Evolutionary conservation across 2,113 vertebrate species (phyloP).

Genomic region (Labeo rohita): DNA sequence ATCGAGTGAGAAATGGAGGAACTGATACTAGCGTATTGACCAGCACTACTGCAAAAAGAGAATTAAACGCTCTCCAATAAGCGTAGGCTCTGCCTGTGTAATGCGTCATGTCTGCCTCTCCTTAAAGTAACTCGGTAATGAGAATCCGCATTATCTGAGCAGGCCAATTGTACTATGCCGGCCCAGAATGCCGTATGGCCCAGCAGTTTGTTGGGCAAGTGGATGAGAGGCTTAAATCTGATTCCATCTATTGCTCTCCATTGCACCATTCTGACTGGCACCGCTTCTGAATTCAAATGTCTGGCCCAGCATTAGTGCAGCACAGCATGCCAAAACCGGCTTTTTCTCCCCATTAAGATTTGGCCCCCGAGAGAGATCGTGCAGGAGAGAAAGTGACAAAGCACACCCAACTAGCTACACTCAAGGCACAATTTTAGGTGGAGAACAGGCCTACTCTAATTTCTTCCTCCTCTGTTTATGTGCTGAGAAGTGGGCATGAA

Average conservation of each 20-base stretch:
- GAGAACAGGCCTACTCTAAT: conserved; percentile 44
- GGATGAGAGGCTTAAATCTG: conserved; percentile 49
- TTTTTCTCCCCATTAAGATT: conserved; percentile 47
- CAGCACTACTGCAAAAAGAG: conserved; percentile 57
- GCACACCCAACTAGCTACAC: conserved; percentile 20
- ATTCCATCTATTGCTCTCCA: conserved; percentile 59
- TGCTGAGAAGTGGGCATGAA: conserved; percentile 14
- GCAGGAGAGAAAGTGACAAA: conserved; percentile 40
- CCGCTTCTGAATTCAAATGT: conserved; percentile 59
- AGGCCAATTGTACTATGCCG: conserved; percentile 24
- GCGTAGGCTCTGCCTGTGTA: conserved; percentile 35
- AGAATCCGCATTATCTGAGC: conserved; percentile 40
- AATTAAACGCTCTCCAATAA: conserved; percentile 59
- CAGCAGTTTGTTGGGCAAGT: conserved; percentile 41
- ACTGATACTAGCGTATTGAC: conserved; percentile 57
- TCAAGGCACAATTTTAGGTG: conserved; percentile 38
- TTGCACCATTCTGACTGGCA: conserved; percentile 52
- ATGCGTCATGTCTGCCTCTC: conserved; percentile 24
- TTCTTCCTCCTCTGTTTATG: conserved; percentile 42
- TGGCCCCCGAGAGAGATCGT: conserved; percentile 38
- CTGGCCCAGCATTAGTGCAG: conserved; percentile 41
- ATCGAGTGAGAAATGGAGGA: conserved; percentile 28
- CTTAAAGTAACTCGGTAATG: conserved; percentile 42
- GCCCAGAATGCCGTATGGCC: conserved; percentile 39
- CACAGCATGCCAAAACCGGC: conserved; percentile 45